phyloP scores from a whole-genome alignment of 2,113 vertebrate genomes.

The Microcebus lehilahytsara region DNA sequence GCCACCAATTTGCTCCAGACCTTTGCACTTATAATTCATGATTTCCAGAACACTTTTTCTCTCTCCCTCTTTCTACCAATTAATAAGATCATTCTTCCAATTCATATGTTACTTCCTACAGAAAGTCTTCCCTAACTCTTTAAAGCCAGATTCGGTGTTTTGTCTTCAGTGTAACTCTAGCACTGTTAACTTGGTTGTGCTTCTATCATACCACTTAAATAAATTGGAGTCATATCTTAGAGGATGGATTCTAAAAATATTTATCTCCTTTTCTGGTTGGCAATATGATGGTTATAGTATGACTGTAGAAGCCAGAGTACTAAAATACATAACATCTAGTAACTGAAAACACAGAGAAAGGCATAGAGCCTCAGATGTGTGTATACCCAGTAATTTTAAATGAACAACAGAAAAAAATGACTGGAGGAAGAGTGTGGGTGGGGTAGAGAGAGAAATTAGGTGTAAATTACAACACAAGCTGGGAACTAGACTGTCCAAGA shows the following conservation, averaged over 20 bases:
- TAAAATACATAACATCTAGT: neutral
- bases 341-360: neutral
- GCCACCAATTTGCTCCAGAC: neutral
- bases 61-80: neutral
- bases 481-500: neutral
- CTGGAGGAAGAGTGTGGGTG: neutral
- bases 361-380: neutral
- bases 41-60: neutral
- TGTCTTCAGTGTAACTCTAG: neutral
- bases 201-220: neutral
- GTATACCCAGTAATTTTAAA: neutral
- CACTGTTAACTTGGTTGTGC: neutral
- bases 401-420: neutral
- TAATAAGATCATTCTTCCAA: neutral
- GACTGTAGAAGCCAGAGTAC: neutral
- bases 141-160: neutral
- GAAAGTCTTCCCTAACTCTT: neutral
- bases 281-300: neutral
- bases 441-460: neutral
- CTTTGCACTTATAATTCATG: neutral
- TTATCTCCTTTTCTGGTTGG: neutral
- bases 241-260: neutral
- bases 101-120: neutral
- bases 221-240: neutral
- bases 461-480: neutral